Base-by-base conservation (phyloP, 2,888 invertebrate genomes). In the Lymantria monacha region DNA sequence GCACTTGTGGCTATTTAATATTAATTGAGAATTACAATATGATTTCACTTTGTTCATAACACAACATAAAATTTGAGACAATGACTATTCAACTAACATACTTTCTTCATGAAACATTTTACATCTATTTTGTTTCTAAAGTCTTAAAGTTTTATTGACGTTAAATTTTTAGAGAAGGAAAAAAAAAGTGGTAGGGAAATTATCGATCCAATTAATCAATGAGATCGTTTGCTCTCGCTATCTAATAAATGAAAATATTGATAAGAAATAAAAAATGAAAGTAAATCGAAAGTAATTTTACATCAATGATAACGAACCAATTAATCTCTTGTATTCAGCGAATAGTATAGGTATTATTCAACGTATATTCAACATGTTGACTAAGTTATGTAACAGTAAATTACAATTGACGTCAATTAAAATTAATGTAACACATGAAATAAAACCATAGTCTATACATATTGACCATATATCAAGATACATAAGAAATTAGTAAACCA, bases 251-350 rank as follows among this genome's bases (percentile, higher is more conserved):
- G 9, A 14, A 22, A 22, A 22, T 22, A 22, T 22, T 22, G 70
- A 65, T 55, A 61, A 57, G 60, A 63, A 57, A 58, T 51, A 57
- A 64, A 66, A 71, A 72, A 49, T 15, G 68, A 72, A 70, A 72
- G 70, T 66, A 51, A 70, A 70, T 61, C 56, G 72, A 76, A 78
- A 77, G 78, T 74, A 66, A 76, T 69, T 65, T 68, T 67, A 68
- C 60, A 66, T 65, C 67, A 71, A 60, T 63, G 65, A 70, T 72
- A 69, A 69, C 62, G 61, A 65, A 51, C 63, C 67, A 64, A 74
- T 71, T 67, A 64, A 69, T 73, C 65, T 71, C 57, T 66, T 63
- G 63, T 67, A 33, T 65, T 60, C 57, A 14, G 12, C 38, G 12
- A 12, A 38, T 49, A 53, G 48, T 57, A 58, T 45, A 54, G 49